Evolutionary conservation across 2,888 invertebrate genomes (phyloP), one percentile per base, ranked within the genome.

Genomic region (Diogma glabrata): DNA sequence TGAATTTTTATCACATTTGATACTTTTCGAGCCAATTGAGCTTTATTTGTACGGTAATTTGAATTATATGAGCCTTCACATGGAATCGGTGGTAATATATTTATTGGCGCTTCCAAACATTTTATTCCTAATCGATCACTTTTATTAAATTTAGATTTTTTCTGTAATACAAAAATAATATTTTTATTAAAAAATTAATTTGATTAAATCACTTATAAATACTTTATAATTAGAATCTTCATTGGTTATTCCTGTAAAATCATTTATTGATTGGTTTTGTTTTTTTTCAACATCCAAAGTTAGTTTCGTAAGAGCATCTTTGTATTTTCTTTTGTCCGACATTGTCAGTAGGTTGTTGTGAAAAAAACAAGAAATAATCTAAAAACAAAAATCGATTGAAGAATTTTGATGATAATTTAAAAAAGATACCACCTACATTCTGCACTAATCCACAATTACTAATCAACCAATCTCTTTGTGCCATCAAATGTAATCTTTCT

Each of bases 371-470:
- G 60, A 52, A 49, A 63, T 68, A 36, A 69, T 60, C 69, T 69
- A 20, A 19, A n/a, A 53, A 54, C 12, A 49, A 20, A 48, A 28
- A 19, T 7, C 30, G 19, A 24, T 23, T 8, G 2, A 38, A 45
- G 20, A 63, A 55, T 28, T 65, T 65, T 3, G 56, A 55, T 17
- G 36, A 19, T 19, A 38, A 19, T 19, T 7, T 38, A 19, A 19
- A 8, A 38, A 38, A 66, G 61, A 58, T n/a, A n/a, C n/a, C n/a
- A 23, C 53, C 54, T 55, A 81, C 78, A 65, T 79, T 76, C 60
- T 84, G 81, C 48, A 84, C 64, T 64, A 86, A 75, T 36, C 84
- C 82, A 57, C 81, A 79, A 64, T 81, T 84, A 50, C 81, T 72
- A 17, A 86, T 75, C 47, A 86, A 69, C 64, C 79, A 81, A 60